phyloP scores from a whole-genome alignment of 2,113 vertebrate genomes.

The Microtus montanus region DNA sequence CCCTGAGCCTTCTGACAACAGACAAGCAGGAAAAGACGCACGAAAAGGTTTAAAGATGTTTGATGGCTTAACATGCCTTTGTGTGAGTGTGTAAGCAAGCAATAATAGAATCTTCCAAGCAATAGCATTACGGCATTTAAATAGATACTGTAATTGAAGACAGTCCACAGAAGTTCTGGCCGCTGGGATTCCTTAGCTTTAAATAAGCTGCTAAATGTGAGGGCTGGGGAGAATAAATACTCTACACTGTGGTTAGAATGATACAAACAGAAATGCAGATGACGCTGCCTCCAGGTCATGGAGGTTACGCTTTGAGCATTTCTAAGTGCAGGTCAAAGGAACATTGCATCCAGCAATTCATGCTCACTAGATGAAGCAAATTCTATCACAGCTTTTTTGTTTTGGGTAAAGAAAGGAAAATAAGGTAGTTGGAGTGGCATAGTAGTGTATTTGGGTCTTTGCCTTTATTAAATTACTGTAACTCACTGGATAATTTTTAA shows the following conservation, averaged over 20 bases:
- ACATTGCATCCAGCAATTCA: background rate
- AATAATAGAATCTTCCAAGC: slow-evolving; percentile 52
- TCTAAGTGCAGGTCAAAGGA: background rate
- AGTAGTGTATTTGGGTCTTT: background rate
- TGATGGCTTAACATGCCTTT: background rate
- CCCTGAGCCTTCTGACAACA: background rate
- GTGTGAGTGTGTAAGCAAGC: background rate
- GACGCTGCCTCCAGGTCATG: background rate
- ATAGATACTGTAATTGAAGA: background rate
- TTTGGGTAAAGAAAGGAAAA: slow-evolving; percentile 35
- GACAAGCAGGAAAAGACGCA: slow-evolving; percentile 22
- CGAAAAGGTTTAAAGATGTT: background rate
- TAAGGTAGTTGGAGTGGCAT: background rate
- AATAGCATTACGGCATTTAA: slow-evolving; percentile 35
- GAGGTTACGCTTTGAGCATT: background rate
- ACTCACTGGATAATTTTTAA: slow-evolving; percentile 28
- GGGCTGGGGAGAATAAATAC: background rate
- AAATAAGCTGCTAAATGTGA: background rate
- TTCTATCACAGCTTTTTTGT: background rate
- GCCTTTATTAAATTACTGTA: slow-evolving; percentile 35
- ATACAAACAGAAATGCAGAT: background rate
- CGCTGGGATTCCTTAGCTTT: background rate
- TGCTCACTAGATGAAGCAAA: background rate
- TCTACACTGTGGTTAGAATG: background rate
- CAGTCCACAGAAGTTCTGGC: background rate